Evolutionary conservation across 2,797 vertebrate species (phyloP), one percentile per base, ranked within the genome.

Genomic region (Tokudaia tokunoshimensis): DNA sequence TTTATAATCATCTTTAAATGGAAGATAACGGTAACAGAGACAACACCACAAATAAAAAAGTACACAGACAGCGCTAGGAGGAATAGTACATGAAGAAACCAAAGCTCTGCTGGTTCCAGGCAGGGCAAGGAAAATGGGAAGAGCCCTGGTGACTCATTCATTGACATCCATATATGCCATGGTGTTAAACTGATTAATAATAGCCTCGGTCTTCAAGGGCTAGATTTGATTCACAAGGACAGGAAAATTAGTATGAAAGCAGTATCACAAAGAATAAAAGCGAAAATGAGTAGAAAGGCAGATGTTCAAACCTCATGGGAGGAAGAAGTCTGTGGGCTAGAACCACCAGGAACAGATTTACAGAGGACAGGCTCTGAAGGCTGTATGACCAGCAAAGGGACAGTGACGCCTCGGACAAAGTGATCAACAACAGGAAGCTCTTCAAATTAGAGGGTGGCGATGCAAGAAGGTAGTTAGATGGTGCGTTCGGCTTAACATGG

Each of bases 1-100:
- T 84, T 63, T 50, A 75, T 82, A 92, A 83, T 91, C 61, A 92
- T 96, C 82, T 93, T 82, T 79, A 83, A 96, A 95, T 7, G 82
- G 55, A 88, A 92, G 37, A 92, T 74, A 72, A 17, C 67, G 92
- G 72, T 3, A 92, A 44, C 96, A 70, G 44, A 57, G 85, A 29
- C 90, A 24, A 14, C 2, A 92, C 41, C 6, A 76, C 89, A 55
- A 75, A 5, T 37, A 88, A 52, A 94, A 34, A 52, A 88, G 75
- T 0, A 78, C n/a, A 84, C 87, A 24, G 61, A 47, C 72, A 52
- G 91, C 34, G 52, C 6, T 19, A 91, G 59, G 41, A 85, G 47
- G 89, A 80, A 10, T 0, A 37, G 89, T 22, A 85, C 14, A 81
- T 22, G 57, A 93, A 67, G 55, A 70, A 88, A 61, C 31, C 20